A percentile compares a stretch with the other conserved stretches of the same genome.
phyloP scores from a whole-genome alignment of 2,797 vertebrate species.

The Merluccius polli region DNA sequence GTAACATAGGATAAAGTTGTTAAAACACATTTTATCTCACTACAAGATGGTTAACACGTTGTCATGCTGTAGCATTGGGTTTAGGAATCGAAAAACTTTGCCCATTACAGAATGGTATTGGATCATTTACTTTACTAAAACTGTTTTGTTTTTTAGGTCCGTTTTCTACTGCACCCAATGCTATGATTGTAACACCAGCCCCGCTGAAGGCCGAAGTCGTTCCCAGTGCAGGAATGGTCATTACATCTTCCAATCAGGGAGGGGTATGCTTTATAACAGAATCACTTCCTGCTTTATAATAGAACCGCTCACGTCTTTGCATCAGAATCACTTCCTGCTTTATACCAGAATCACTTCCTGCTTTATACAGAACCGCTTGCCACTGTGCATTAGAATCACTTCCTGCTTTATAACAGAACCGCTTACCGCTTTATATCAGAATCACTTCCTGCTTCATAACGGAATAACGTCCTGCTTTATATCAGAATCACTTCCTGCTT shows the following conservation, averaged over 20 bases:
- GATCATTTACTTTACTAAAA: background rate
- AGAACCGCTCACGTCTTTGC: too few relatives aligned
- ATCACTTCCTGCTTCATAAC: too few relatives aligned
- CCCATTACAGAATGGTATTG: background rate
- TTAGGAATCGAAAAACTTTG: background rate
- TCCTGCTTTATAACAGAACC: background rate
- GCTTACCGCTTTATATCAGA: too few relatives aligned
- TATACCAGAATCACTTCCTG: too few relatives aligned
- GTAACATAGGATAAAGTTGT: background rate
- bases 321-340: too few relatives aligned
- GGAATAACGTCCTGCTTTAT: too few relatives aligned
- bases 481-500: too few relatives aligned
- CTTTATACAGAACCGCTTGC: background rate
- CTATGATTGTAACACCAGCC: slow-evolving; percentile 85
- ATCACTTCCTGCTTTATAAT: background rate
- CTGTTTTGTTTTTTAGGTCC: slow-evolving; percentile 64
- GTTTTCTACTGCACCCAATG: slow-evolving; percentile 79
- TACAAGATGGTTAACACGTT: background rate
- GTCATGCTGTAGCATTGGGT: background rate
- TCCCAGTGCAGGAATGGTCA: slow-evolving; percentile 78
- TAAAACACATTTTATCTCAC: background rate
- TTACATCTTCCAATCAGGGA: slow-evolving; percentile 78
- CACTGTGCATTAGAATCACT: background rate
- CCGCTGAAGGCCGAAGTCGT: slow-evolving; percentile 83
- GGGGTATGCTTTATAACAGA: slow-evolving; percentile 70